Base-by-base conservation (phyloP, 1,140 invertebrate species). In the Matsumurasca onukii region DNA sequence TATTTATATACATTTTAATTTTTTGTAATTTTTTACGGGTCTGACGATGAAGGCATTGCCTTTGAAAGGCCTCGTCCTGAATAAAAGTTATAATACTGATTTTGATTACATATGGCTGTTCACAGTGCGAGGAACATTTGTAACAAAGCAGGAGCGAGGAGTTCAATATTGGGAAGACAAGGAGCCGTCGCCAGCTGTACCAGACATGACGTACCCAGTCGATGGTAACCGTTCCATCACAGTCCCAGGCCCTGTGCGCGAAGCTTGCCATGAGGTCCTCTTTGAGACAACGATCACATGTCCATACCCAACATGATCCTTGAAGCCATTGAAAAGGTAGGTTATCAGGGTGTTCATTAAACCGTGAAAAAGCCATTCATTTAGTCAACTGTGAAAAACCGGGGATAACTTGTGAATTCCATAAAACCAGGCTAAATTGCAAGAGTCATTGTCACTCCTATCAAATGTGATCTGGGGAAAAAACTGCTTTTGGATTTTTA, bases 221-320 rank as follows among this genome's bases (percentile, higher is more conserved):
- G 83, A 84, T 72, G 89, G 89, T 13, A 76, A 81, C 45, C 82
- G 79, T 69, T 85, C 77, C 68, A 82, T 86, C 69, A 84, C 70
- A 29, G 85, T 97, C 71, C 84, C 86, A 34, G 94, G 94, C 20
- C 79, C 78, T 67, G 75, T 89, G 0, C 85, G 94, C 59, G 94
- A 97, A 81, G 85, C 86, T 55, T 88, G 88, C 15, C 89, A 86
- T 77, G 94, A 97, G 83, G 80, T 92, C 31, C 78, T 97, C 69
- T 97, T 95, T 84, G 88, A 94, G 92, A 94, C 78, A 88, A 88
- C 74, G 94, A 97, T 75, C 87, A 91, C 75, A 83, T 89, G n/a
- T 92, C 90, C 62, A 76, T 97, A 65, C 84, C 92, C 9, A 91
- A 91, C n/a, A 87, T 96, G 77, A 87, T 97, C 72, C 77, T 97